Conservation (phyloP, 2,113 vertebrate genomes). For the Noctilio leporinus region DNA sequence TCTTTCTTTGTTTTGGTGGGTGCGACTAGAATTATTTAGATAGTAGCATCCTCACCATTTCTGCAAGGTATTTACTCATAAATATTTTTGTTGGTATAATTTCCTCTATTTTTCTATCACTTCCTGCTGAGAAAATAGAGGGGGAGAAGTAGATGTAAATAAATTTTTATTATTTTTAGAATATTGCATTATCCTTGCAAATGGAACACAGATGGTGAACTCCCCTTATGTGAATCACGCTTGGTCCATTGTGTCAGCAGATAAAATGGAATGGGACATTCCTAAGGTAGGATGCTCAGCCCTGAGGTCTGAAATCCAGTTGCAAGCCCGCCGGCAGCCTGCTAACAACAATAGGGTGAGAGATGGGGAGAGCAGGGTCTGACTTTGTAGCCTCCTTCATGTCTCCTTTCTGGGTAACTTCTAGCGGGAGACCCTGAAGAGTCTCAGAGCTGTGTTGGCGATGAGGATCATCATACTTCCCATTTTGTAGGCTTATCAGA, state of each 20-base stretch:
- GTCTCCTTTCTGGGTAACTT: neutral
- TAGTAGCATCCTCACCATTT: constrained; percentile 12
- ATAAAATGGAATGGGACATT: neutral
- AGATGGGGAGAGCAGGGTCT: neutral
- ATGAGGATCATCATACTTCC: neutral
- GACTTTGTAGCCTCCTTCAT: neutral
- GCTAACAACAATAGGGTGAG: fast-evolving
- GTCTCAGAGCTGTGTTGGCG: neutral
- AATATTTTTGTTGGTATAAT: constrained; percentile 66
- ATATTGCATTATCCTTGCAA: constrained; percentile 28
- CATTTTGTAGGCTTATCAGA: neutral
- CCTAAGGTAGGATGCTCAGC: neutral
- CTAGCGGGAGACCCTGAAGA: neutral
- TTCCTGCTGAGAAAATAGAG: constrained; percentile 46
- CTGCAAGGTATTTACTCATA: constrained; percentile 65
- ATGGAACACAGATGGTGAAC: constrained; percentile 31
- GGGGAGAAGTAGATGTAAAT: constrained; percentile 27
- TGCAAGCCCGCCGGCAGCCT: fast-evolving
- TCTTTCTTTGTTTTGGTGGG: constrained; percentile 42
- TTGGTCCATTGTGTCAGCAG: neutral
- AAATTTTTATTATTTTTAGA: constrained; percentile 48
- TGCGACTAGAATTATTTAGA: constrained; percentile 36
- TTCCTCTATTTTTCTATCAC: constrained; percentile 32
- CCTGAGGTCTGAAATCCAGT: neutral
- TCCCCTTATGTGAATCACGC: neutral